A percentile compares a stretch with the other conserved stretches of the same genome.
Conservation (phyloP, 1,140 invertebrate species). For the Drosophila tsacasi region DNA sequence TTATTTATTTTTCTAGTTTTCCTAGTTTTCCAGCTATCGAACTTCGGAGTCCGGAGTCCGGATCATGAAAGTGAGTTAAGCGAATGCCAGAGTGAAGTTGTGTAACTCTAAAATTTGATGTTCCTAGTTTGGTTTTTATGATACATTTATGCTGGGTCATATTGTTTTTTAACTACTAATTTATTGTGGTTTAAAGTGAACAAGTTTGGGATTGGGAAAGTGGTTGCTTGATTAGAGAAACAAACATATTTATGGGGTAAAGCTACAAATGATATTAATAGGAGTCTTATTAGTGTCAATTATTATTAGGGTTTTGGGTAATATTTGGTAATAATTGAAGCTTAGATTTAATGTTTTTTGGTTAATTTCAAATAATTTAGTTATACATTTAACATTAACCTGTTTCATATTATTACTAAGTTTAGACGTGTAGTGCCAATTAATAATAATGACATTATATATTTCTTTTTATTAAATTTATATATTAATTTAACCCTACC, state of each 20-base stretch:
- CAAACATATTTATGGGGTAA: not conserved
- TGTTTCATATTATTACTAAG: no score
- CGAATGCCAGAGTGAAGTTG: slow-evolving; percentile 22
- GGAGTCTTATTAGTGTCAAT: not conserved
- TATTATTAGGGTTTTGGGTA: not conserved
- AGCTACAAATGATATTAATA: not conserved
- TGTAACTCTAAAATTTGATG: slow-evolving; percentile 18
- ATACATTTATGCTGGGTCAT: slow-evolving; percentile 23
- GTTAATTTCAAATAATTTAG: not conserved
- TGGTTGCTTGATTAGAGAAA: not conserved
- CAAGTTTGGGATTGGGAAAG: slow-evolving; percentile 5
- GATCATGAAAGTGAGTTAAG: slow-evolving; percentile 51
- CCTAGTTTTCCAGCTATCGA: slow-evolving; percentile 31
- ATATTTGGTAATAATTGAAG: not conserved
- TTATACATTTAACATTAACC: not conserved
- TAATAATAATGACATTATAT: no score
- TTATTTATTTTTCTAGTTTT: slow-evolving; percentile 69
- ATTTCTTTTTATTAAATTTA: no score
- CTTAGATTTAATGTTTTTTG: not conserved
- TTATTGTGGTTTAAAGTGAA: not conserved
- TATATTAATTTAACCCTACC: no score
- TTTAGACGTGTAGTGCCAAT: no score
- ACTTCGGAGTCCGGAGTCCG: not conserved
- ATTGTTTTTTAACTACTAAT: slow-evolving; percentile 16
- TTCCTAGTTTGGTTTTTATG: slow-evolving; percentile 19